Conservation (phyloP, 2,797 vertebrate genomes). For the Gouania willdenowi region DNA sequence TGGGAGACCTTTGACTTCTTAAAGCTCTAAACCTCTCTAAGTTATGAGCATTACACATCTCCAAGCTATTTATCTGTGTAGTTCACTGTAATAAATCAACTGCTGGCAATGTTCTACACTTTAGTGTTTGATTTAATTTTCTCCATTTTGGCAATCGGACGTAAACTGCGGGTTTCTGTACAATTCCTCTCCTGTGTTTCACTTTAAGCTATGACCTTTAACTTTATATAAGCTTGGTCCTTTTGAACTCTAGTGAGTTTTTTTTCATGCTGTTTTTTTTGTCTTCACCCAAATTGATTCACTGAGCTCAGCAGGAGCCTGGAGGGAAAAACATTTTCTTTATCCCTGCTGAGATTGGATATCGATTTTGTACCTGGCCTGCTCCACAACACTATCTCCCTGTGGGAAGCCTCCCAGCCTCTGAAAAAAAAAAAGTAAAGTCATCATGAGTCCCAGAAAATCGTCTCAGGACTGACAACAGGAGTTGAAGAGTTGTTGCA, state of each 20-base stretch:
- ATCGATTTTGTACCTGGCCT: constrained; percentile 63
- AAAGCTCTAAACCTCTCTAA: constrained; percentile 2
- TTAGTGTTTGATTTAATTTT: neutral
- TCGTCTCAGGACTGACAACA: constrained; percentile 18
- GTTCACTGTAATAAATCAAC: no score
- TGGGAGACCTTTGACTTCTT: constrained; percentile 5
- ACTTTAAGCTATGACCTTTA: constrained; percentile 30
- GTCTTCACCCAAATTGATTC: constrained; percentile 46
- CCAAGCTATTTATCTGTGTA: neutral
- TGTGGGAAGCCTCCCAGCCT: constrained; percentile 31
- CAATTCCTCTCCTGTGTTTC: neutral
- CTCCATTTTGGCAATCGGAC: no score
- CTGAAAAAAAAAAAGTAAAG: constrained; percentile 43
- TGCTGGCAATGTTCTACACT: no score
- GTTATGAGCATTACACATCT: neutral
- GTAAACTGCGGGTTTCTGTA: no score
- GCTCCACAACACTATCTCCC: constrained; percentile 37
- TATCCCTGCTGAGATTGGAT: constrained; percentile 68
- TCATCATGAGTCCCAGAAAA: constrained; percentile 42
- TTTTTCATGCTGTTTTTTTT: constrained; percentile 10
- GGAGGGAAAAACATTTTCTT: constrained; percentile 48
- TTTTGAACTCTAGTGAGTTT: constrained; percentile 40
- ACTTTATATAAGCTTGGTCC: constrained; percentile 28
- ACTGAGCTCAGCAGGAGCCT: constrained; percentile 44
- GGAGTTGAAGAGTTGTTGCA: constrained; percentile 11